Base-by-base conservation (phyloP, 1,140 invertebrate species). In the Papilio glaucus region DNA sequence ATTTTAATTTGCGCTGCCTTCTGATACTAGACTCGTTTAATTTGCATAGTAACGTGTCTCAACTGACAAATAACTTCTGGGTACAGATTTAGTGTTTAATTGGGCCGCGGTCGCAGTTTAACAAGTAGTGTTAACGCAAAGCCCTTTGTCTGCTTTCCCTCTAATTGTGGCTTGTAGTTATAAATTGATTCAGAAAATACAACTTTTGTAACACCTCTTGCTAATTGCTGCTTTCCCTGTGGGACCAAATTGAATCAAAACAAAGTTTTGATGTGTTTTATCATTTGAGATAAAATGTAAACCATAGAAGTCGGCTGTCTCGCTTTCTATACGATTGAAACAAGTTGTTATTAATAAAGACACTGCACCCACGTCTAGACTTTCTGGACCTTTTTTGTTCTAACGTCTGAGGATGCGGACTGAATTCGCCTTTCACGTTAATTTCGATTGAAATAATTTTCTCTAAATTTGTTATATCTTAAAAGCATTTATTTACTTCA, bases 151-250 rank as follows among this genome's bases (percentile, higher is more conserved):
- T 84, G 79, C 87, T 91, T 91, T 89, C 89, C 81, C 86, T 81
- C 84, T 92, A 92, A 91, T 92, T 91, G 88, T 83, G 77, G 72
- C 82, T 86, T 85, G 90, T 87, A 86, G 85, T 86, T 87, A 86
- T 90, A 87, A 87, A 92, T 87, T 88, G 79, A 89, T 87, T 89
- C 85, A 84, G 81, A 83, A 26, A 79, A 82, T 85, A 91, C 86
- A 88, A 89, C 82, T 90, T 91, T 88, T 88, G 89, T 89, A 89
- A 88, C 88, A 89, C 85, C 84, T 87, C 77, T 79, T 73, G 79
- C 88, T 91, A 90, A 92, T 91, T 91, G 86, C 77, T 82, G 83
- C 90, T 91, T 90, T 91, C 90, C 82, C 85, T 87, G 76, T 84
- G 65, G 74, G 77, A 73, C 71, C 72, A 78, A 81, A 76, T 83